Evolutionary conservation across 1,140 invertebrate genomes (phyloP).

Genomic region (Megathymus violae): DNA sequence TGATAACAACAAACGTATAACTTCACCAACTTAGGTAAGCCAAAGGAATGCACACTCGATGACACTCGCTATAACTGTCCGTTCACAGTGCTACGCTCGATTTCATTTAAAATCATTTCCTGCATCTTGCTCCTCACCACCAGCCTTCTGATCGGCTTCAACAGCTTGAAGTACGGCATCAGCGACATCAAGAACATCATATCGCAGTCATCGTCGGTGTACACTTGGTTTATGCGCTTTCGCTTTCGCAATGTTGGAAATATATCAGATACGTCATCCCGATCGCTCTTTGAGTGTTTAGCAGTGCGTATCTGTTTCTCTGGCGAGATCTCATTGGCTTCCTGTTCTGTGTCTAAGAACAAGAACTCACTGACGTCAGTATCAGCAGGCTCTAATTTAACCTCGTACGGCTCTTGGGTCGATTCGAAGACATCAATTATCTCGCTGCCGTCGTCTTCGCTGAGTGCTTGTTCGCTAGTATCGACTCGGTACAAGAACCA

Average conservation of each 20-base stretch:
- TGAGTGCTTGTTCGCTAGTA: background rate
- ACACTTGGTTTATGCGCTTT: slow-evolving; percentile 22
- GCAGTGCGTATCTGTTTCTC: background rate
- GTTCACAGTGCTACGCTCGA: slow-evolving; percentile 7
- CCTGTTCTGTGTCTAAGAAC: slow-evolving; percentile 1
- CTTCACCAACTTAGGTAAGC: no score
- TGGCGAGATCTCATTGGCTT: slow-evolving; percentile 1
- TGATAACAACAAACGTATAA: background rate
- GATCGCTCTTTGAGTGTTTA: background rate
- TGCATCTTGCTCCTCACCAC: slow-evolving; percentile 61
- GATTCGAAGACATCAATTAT: background rate
- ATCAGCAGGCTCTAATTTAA: slow-evolving; percentile 31
- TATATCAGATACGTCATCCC: background rate
- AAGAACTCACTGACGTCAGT: background rate
- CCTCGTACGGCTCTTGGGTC: background rate
- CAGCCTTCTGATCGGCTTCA: slow-evolving; percentile 56
- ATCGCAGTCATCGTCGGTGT: slow-evolving; percentile 55
- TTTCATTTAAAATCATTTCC: slow-evolving; percentile 56
- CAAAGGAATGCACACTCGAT: no score
- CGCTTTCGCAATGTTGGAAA: background rate
- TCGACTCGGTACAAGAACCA: slow-evolving; percentile 43
- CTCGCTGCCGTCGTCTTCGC: slow-evolving; percentile 5
- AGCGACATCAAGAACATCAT: slow-evolving; percentile 64
- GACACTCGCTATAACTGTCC: no score
- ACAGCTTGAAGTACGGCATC: slow-evolving; percentile 51